A percentile compares a stretch with the other conserved stretches of the same genome.
phyloP scores from a whole-genome alignment of 2,113 vertebrate genomes.

The Chaetorhynchus papuensis region DNA sequence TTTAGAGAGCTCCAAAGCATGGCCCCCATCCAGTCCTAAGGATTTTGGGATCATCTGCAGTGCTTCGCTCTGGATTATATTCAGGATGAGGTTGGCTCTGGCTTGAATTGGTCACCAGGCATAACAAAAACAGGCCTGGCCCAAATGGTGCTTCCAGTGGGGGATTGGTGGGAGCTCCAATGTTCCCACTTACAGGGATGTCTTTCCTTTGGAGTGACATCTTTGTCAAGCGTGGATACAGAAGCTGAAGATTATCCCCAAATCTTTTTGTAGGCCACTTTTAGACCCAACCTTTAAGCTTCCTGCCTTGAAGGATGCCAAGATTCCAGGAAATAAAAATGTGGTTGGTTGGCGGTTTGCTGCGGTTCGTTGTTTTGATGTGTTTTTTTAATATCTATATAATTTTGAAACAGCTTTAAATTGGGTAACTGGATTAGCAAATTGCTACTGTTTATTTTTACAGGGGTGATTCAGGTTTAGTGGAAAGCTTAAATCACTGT shows the following conservation, averaged over 20 bases:
- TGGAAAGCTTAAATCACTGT: conserved; percentile 1
- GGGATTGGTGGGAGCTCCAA: rapidly evolving
- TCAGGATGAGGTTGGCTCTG: not conserved
- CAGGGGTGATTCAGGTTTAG: not conserved
- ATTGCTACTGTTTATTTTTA: not conserved
- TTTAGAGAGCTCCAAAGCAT: not conserved
- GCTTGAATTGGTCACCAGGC: not conserved
- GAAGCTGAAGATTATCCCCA: not conserved
- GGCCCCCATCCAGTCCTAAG: not conserved
- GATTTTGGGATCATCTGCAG: not conserved
- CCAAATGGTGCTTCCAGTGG: not conserved
- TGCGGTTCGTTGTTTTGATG: not conserved
- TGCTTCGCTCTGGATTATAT: not conserved
- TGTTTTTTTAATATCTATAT: not conserved
- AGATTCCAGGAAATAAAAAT: not conserved
- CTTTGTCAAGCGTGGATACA: rapidly evolving
- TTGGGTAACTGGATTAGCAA: conserved; percentile 22
- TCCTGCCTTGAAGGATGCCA: not conserved
- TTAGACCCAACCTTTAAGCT: not conserved
- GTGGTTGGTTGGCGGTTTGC: not conserved
- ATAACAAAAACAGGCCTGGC: not conserved
- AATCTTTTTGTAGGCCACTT: not conserved
- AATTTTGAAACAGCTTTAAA: not conserved
- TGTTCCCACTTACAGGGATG: not conserved
- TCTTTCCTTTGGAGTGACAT: not conserved